Base-by-base conservation (phyloP, 2,113 vertebrate genomes). In the Cottus gobio region DNA sequence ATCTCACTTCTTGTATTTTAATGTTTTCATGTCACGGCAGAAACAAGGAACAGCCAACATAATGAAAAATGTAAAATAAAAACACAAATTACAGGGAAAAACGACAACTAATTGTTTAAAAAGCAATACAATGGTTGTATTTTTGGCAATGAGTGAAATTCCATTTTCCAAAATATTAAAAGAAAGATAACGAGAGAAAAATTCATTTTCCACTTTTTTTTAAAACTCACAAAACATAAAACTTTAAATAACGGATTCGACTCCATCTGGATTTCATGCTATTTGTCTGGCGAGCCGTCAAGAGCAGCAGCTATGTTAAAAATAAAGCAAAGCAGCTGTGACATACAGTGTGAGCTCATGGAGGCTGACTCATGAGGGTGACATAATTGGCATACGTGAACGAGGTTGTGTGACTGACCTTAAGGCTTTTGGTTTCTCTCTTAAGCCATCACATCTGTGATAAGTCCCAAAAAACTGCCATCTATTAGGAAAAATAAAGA, bases 361-460 rank as follows among this genome's bases (percentile, higher is more conserved):
- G 73, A 86, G 84, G 87, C 85, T 86, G 83, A 92, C 79, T 91
- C 90, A 90, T 72, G 75, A 64, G 63, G 85, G 71, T 85, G 87
- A 89, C 85, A 89, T 88, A 87, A 89, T 77, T 89, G 82, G 85
- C 87, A 87, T 80, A 77, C 77, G 52, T 86, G 79, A 86, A 76
- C 50, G 31, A 85, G 77, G 81, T 76, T 86, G 79, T 85, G 81
- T 85, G 83, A 81, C 82, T 58, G 89, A 87, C 91, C 89, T 91
- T 91, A 92, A 92, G 91, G 87, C 91, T 89, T 93, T 82, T 81
- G 87, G 85, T 91, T 90, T 91, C 69, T 87, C 80, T 82, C 77
- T 79, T 78, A 71, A 88, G 80, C 83, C 81, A 42, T 88, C 74
- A 76, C 52, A 61, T 78, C 26, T 79, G 54, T 77, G 75, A 78